phyloP scores from a whole-genome alignment of 2,113 vertebrate species.

The Sylvia atricapilla region DNA sequence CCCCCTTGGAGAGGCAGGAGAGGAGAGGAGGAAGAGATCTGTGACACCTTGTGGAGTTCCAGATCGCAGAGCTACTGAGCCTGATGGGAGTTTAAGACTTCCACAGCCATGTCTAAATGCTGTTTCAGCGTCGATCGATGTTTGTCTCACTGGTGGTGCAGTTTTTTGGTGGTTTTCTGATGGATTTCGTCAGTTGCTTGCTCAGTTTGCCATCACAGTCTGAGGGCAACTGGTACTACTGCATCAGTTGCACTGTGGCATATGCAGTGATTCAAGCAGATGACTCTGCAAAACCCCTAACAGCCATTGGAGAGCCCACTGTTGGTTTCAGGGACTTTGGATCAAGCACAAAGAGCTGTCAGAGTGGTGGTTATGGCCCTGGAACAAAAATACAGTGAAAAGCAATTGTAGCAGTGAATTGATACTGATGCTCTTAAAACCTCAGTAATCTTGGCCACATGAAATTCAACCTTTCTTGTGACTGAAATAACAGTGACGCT shows the following conservation, averaged over 20 bases:
- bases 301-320: fast-evolving
- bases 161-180: not conserved
- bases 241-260: not conserved
- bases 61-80: fast-evolving
- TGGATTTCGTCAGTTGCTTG: not conserved
- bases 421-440: slow-evolving; percentile 31
- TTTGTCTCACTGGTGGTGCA: not conserved
- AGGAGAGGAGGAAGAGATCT: not conserved
- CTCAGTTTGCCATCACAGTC: not conserved
- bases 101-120: fast-evolving
- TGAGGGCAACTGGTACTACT: not conserved
- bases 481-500: slow-evolving; percentile 41
- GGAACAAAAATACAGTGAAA: slow-evolving; percentile 12
- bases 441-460: slow-evolving; percentile 24
- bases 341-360: not conserved
- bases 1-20: not conserved
- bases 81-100: not conserved
- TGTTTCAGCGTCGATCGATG: fast-evolving
- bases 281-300: not conserved
- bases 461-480: slow-evolving; percentile 23
- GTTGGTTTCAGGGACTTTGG: not conserved
- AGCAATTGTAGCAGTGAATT: not conserved
- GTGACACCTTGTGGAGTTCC: not conserved
- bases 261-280: not conserved
- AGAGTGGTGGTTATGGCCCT: not conserved